Conservation (phyloP, 2,888 invertebrate genomes). For the Plebejus argus region DNA sequence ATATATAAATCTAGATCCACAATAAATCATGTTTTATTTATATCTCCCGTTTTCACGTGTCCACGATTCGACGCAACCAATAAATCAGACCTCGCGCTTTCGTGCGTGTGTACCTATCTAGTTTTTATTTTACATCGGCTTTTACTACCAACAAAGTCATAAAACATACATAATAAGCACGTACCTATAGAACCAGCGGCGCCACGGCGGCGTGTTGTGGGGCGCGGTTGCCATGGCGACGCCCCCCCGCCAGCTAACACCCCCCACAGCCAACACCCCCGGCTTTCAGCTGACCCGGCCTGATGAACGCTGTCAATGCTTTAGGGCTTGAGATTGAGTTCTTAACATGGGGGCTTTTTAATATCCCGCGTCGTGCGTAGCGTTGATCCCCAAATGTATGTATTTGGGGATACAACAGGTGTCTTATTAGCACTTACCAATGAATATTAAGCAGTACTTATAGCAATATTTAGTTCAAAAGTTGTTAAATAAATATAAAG, state of each 20-base stretch:
- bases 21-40: neutral
- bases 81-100: neutral
- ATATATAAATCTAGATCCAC: conserved; percentile 27
- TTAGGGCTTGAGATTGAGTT: conserved; percentile 44
- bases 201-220: conserved; percentile 78
- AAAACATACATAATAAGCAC: conserved; percentile 66
- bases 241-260: conserved; percentile 51
- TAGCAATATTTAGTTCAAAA: too few species aligned
- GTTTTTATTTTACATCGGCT: conserved; percentile 22
- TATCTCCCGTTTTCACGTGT: neutral
- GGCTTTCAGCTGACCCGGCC: conserved; percentile 75
- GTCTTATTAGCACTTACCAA: neutral
- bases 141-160: conserved; percentile 58
- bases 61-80: neutral
- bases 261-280: conserved; percentile 48
- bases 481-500: too few species aligned
- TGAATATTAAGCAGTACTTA: too few species aligned
- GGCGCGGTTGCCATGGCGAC: conserved; percentile 70
- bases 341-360: conserved; percentile 38
- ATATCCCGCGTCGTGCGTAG: conserved; percentile 18
- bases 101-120: conserved; percentile 40
- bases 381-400: neutral
- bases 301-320: conserved; percentile 69
- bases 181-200: conserved; percentile 60
- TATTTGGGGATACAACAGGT: neutral